Percentiles rank a stretch among this genome's conserved stretches.
phyloP scores from a whole-genome alignment of 1,140 invertebrate species.

The Metaphire vulgaris region DNA sequence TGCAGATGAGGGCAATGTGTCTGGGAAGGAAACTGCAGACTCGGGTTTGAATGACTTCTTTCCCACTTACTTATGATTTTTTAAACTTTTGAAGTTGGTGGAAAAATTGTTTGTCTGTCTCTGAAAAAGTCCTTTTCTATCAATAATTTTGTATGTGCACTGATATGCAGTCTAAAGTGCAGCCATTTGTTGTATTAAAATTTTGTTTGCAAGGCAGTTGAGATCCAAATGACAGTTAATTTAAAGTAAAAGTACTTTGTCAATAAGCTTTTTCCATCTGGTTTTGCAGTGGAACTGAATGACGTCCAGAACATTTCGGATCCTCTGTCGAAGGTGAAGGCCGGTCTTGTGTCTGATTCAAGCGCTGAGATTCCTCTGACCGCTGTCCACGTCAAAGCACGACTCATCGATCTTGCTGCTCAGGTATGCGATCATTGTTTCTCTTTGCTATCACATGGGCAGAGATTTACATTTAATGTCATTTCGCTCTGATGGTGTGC shows the following conservation, averaged over 20 bases:
- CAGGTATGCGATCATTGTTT: slow-evolving; percentile 39
- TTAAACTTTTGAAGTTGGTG: background rate
- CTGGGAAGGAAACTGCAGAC: too few species aligned
- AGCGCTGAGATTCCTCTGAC: slow-evolving; percentile 39
- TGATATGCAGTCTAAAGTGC: too few species aligned
- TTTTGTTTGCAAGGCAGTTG: too few species aligned
- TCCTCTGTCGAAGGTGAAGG: slow-evolving; percentile 41
- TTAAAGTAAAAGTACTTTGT: too few species aligned
- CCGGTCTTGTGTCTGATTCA: slow-evolving; percentile 37
- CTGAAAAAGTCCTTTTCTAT: background rate
- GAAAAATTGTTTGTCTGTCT: background rate
- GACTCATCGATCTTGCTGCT: slow-evolving; percentile 48
- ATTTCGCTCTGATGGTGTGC: too few species aligned
- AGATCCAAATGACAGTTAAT: too few species aligned
- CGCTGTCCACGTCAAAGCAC: slow-evolving; percentile 45
- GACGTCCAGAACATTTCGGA: slow-evolving; percentile 27
- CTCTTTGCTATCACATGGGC: too few species aligned
- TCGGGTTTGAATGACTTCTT: too few species aligned
- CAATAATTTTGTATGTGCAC: slow-evolving; percentile 1
- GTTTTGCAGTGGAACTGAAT: slow-evolving; percentile 12
- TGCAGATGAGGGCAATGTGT: too few species aligned
- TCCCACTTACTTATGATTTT: background rate
- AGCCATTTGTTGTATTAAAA: too few species aligned
- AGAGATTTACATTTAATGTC: too few species aligned
- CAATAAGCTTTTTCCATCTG: too few species aligned